phyloP scores from a whole-genome alignment of 2,113 vertebrate genomes.

The Rhizomys pruinosus region DNA sequence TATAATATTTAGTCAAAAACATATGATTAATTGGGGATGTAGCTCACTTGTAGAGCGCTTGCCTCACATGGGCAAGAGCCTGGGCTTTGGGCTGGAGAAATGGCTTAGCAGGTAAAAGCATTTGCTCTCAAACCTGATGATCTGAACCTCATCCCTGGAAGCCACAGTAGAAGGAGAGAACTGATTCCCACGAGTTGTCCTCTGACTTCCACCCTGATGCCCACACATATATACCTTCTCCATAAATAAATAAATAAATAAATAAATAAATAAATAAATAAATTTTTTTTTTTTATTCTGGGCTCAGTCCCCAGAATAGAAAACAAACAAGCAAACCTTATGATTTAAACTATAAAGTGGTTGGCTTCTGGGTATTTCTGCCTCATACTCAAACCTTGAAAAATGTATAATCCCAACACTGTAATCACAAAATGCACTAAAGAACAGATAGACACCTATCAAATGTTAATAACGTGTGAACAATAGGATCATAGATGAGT shows the following conservation, averaged over 20 bases:
- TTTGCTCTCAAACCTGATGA: background rate
- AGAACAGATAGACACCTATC: background rate
- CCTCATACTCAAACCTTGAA: background rate
- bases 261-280: background rate
- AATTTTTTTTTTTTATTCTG: background rate
- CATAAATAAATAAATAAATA: background rate
- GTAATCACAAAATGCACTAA: background rate
- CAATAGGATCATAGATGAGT: background rate
- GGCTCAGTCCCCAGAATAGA: background rate
- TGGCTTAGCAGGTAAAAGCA: background rate
- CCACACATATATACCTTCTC: background rate
- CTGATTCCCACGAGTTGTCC: background rate
- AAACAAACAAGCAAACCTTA: background rate
- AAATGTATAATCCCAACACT: background rate
- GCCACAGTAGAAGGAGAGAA: background rate
- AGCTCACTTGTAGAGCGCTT: background rate
- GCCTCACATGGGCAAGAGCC: background rate
- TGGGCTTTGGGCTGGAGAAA: background rate
- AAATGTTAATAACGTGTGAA: conserved; percentile 30
- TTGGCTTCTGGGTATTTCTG: background rate
- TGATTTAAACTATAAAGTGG: background rate
- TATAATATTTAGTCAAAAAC: background rate
- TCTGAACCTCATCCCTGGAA: background rate
- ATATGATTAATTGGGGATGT: background rate
- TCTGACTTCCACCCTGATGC: too few relatives aligned